Evolutionary conservation across 2,797 vertebrate species (phyloP), one percentile per base, ranked within the genome.

Genomic region (Sebastes umbrosus): DNA sequence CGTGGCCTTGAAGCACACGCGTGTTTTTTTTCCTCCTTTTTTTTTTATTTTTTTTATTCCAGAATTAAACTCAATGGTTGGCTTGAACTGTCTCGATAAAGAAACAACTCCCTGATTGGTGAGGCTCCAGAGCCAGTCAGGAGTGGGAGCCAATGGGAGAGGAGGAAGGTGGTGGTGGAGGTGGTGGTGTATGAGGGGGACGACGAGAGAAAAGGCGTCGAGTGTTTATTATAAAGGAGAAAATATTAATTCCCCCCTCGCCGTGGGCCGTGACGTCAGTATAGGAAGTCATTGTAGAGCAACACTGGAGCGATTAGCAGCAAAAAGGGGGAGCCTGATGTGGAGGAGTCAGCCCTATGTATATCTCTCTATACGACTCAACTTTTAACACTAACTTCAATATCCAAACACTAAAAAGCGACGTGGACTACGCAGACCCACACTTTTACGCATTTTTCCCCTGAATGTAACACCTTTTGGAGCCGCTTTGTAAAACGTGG

Each of bases 181-280:
- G 46, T 20, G 39, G 88, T 52, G 50, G 46, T 50, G 46, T 50
- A 20, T 50, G 16, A 20, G 50, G 20, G 50, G 50, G 20, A n/a
- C 90, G 90, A 2, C 39, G 79, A 66, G 69, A 80, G 92, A 83
- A 93, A 92, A 91, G 90, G 88, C 92, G 94, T 90, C 84, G 87
- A 87, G 91, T 90, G 94, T 95, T 97, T 96, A 96, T 95, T 96
- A 96, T 96, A 95, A 96, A 94, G 93, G 88, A 95, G 94, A 94
- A 95, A 94, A 94, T 95, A 94, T 95, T 93, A 95, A 94, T 94
- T 93, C 93, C 94, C 80, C 80, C 85, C 91, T 92, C 84, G 94
- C 94, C 87, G 93, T 95, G 90, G 95, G 95, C 93, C 85, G 95
- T 99, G 98, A 99, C 98, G 98, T 99, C 97, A 98, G 93, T 94